These are phyloP conservation scores for Andrena bucephala DNA, from an alignment of 2,888 invertebrate species.

Conservation along the genomic window DNA sequence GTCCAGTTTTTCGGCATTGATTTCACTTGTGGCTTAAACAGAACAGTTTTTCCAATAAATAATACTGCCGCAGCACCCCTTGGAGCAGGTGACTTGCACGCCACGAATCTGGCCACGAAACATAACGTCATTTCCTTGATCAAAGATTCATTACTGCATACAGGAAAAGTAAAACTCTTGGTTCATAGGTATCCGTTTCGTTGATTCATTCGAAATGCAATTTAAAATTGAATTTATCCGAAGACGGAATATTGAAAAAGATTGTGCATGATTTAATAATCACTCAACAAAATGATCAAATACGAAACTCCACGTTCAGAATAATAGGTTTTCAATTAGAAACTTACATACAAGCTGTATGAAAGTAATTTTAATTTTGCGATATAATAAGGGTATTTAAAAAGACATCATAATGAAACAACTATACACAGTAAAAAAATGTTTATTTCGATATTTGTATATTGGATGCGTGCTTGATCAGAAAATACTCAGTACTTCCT, in stretches of 20 bases:
- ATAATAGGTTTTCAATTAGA: background rate
- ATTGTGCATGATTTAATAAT: slow-evolving; percentile 10
- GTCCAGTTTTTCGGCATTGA: slow-evolving; percentile 51
- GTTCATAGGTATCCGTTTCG: background rate
- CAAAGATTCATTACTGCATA: slow-evolving; percentile 14
- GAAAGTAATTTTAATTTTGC: background rate
- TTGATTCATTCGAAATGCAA: background rate
- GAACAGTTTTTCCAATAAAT: slow-evolving; percentile 38
- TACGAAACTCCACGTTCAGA: background rate
- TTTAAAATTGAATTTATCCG: background rate
- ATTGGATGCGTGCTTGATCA: background rate
- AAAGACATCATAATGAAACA: background rate
- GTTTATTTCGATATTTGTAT: slow-evolving; percentile 11
- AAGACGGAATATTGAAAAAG: background rate
- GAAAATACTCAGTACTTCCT: slow-evolving; percentile 24
- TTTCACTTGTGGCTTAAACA: slow-evolving; percentile 52
- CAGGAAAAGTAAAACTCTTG: background rate
- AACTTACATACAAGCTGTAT: background rate
- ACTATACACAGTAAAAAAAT: background rate
- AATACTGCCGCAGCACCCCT: slow-evolving; percentile 41
- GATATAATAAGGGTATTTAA: background rate
- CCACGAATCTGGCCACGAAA: slow-evolving; percentile 53
- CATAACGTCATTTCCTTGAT: slow-evolving; percentile 67
- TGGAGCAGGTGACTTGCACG: slow-evolving; percentile 66
- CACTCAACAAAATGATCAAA: background rate